These are phyloP conservation scores for Drosophila niveifrons DNA, from an alignment of 2,888 invertebrate species.

Conservation along the genomic window DNA sequence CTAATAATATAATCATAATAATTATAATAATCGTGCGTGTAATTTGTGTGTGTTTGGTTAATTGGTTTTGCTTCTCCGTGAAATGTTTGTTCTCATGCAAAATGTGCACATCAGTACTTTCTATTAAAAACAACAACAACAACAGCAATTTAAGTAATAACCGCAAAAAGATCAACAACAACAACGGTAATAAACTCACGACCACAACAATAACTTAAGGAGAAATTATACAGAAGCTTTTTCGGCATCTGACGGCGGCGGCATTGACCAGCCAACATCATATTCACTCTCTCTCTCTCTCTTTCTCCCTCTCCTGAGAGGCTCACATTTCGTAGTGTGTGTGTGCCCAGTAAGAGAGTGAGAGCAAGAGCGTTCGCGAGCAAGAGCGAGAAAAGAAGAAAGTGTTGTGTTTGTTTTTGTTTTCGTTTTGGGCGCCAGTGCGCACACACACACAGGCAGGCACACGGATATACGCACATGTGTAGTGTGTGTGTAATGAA, in stretches of 20 bases:
- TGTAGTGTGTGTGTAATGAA: constrained; percentile 58
- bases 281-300: too few relatives aligned
- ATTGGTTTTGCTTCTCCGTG: constrained; percentile 24
- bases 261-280: too few relatives aligned
- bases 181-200: constrained; percentile 24
- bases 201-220: constrained; percentile 56
- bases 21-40: constrained; percentile 38
- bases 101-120: constrained; percentile 51
- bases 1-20: constrained; percentile 1
- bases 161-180: constrained; percentile 41
- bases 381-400: constrained; percentile 13
- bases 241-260: constrained; percentile 26
- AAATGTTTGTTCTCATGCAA: constrained; percentile 58
- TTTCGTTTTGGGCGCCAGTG: constrained; percentile 38
- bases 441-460: constrained; percentile 35
- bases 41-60: constrained; percentile 21
- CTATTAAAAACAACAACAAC: constrained; percentile 33
- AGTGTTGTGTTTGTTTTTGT: constrained; percentile 36
- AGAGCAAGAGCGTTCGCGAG: constrained; percentile 24
- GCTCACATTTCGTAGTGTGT: constrained; percentile 1
- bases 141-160: constrained; percentile 28
- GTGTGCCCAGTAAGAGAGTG: constrained; percentile 4
- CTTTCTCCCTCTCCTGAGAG: constrained; percentile 4
- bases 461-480: constrained; percentile 9
- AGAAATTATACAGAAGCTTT: constrained; percentile 8